These are phyloP conservation scores for Morus bassanus DNA, from an alignment of 2,797 vertebrate genomes.

Conservation along the genomic window DNA sequence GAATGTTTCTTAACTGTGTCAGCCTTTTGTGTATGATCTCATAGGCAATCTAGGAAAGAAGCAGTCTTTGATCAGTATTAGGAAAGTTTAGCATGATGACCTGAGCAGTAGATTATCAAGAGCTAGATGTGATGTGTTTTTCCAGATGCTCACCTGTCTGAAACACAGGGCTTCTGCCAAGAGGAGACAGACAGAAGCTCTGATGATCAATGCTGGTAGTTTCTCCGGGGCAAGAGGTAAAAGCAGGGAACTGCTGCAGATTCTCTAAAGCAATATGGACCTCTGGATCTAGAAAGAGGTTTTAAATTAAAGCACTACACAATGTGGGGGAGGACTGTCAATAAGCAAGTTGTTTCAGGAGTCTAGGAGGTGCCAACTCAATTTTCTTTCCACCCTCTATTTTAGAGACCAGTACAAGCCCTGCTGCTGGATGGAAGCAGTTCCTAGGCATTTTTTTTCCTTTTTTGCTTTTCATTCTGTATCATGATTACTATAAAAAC, in stretches of 20 bases:
- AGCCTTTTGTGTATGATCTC: neutral
- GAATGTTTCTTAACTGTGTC: neutral
- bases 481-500: neutral
- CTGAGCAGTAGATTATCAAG: neutral
- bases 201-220: slow-evolving; percentile 61
- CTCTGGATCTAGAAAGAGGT: slow-evolving; percentile 86
- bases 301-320: slow-evolving; percentile 38
- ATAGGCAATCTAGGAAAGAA: neutral
- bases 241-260: slow-evolving; percentile 96
- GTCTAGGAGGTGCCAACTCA: slow-evolving; percentile 8
- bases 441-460: neutral
- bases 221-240: slow-evolving; percentile 78
- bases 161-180: slow-evolving; percentile 85
- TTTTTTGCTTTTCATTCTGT: neutral
- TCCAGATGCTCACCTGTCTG: slow-evolving; percentile 71
- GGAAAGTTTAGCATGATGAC: neutral
- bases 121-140: neutral
- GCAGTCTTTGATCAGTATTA: neutral
- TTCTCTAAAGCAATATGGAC: slow-evolving; percentile 96
- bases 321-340: neutral
- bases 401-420: neutral
- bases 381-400: neutral
- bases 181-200: slow-evolving; percentile 72
- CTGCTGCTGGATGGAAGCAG: slow-evolving; percentile 10
- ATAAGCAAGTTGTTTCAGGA: slow-evolving; percentile 26